Percentiles rank a stretch among this genome's conserved stretches.
Conservation (phyloP, 2,113 vertebrate species). For the Cariama cristata region DNA sequence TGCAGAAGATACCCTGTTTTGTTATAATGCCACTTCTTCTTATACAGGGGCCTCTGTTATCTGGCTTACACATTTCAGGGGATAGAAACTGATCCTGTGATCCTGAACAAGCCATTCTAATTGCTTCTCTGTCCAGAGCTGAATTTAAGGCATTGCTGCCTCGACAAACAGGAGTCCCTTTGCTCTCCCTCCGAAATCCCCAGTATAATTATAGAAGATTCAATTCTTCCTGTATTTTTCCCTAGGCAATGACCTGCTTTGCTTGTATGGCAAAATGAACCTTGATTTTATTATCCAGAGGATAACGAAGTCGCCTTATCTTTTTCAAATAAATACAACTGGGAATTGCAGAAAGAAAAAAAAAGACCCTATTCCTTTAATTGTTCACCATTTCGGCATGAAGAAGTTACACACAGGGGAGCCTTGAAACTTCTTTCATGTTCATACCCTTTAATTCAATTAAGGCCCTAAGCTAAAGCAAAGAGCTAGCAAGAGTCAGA, state of each 20-base stretch:
- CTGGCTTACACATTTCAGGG: neutral
- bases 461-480: conserved; percentile 53
- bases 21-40: neutral
- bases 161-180: neutral
- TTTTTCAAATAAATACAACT: conserved; percentile 2
- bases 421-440: conserved; percentile 52
- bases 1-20: neutral
- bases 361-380: conserved; percentile 15
- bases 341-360: neutral
- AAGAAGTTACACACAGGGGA: conserved; percentile 15
- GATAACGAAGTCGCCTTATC: neutral
- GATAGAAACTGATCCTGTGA: neutral
- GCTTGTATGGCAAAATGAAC: neutral
- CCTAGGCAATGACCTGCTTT: conserved; percentile 47
- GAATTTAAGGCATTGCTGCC: neutral
- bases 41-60: neutral
- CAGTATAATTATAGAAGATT: conserved; percentile 34
- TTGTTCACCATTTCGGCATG: conserved; percentile 12
- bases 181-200: conserved; percentile 11
- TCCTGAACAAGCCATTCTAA: neutral
- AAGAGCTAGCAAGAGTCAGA: conserved; percentile 45
- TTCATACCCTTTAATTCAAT: conserved; percentile 61
- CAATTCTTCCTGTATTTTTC: conserved; percentile 23
- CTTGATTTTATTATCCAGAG: neutral
- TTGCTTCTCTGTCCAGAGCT: neutral